phyloP scores from a whole-genome alignment of 2,888 invertebrate species.

The Cephalotes varians region DNA sequence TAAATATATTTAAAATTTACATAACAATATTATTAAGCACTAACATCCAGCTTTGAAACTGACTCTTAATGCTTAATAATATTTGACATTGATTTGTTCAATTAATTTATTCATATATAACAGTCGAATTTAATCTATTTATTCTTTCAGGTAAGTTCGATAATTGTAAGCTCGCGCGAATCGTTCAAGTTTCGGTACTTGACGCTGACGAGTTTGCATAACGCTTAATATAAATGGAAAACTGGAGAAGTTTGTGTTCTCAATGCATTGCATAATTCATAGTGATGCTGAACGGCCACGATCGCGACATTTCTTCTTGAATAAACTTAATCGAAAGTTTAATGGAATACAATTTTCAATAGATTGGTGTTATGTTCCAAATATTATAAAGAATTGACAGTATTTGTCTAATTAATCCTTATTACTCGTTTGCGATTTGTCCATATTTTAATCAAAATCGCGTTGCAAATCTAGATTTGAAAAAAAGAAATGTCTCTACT shows the following conservation, averaged over 20 bases:
- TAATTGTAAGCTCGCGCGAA: constrained; percentile 60
- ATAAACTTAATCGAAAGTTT: constrained; percentile 52
- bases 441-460: not conserved
- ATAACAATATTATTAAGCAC: too few relatives aligned
- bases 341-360: constrained; percentile 43
- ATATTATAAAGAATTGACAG: not conserved
- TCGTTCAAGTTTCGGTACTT: constrained; percentile 47
- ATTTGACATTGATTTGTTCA: too few relatives aligned
- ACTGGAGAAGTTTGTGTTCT: constrained; percentile 33
- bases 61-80: too few relatives aligned
- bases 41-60: too few relatives aligned
- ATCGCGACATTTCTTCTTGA: constrained; percentile 61
- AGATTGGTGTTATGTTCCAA: constrained; percentile 9
- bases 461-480: too few relatives aligned
- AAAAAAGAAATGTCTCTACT: too few relatives aligned
- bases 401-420: not conserved
- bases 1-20: too few relatives aligned
- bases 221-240: constrained; percentile 52
- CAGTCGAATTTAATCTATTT: too few relatives aligned
- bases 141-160: constrained; percentile 59
- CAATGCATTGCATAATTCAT: constrained; percentile 59
- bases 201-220: constrained; percentile 44
- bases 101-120: too few relatives aligned
- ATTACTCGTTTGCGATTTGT: not conserved
- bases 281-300: constrained; percentile 59